phyloP scores from a whole-genome alignment of 2,113 vertebrate genomes.

The Cyprinodon brontotheroides region DNA sequence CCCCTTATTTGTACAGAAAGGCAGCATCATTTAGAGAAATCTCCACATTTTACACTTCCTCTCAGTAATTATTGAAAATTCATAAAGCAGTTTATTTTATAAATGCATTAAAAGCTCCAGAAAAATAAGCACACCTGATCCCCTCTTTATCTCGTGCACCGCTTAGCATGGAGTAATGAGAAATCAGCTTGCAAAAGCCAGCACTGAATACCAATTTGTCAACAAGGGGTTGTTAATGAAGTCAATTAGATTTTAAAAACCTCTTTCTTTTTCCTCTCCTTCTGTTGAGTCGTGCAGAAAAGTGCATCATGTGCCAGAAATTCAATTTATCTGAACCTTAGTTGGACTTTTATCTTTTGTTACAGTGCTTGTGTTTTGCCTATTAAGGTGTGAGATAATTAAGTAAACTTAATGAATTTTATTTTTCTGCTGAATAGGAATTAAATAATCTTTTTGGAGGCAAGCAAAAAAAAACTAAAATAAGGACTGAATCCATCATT shows the following conservation, averaged over 20 bases:
- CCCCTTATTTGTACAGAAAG: neutral
- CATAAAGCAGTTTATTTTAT: neutral
- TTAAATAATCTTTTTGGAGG: neutral
- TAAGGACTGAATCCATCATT: neutral
- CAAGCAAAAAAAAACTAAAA: neutral
- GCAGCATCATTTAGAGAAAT: too few relatives aligned
- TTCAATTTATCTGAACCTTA: neutral
- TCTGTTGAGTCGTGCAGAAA: neutral
- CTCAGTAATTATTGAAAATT: neutral
- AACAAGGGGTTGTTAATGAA: neutral
- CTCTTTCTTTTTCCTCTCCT: neutral
- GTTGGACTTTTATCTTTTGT: neutral
- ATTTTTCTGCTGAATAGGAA: neutral
- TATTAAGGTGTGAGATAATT: neutral
- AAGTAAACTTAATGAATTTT: neutral
- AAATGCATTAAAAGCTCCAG: slow-evolving; percentile 27
- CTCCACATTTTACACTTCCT: too few relatives aligned
- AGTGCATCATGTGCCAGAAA: neutral
- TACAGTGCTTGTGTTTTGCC: neutral
- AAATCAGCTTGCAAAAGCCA: slow-evolving; percentile 15
- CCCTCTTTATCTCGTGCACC: slow-evolving; percentile 48
- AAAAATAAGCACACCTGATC: slow-evolving; percentile 18
- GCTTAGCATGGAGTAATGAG: slow-evolving; percentile 27
- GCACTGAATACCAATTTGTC: slow-evolving; percentile 50
- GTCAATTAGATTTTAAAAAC: slow-evolving; percentile 27